Evolutionary conservation across 1,140 invertebrate genomes (phyloP).

Genomic region (Onthophagus taurus): DNA sequence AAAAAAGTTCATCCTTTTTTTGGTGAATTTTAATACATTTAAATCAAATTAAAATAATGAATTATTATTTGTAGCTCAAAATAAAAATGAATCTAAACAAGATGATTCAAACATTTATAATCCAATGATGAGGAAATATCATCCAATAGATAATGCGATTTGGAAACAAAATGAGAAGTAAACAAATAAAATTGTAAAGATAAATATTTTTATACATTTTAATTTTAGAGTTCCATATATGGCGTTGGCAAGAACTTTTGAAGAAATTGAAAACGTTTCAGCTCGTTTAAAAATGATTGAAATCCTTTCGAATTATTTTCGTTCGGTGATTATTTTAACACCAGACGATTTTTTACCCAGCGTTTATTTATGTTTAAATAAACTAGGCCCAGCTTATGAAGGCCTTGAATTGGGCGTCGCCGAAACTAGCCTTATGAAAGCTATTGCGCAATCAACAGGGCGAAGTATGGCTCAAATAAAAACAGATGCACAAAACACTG

Average conservation of each 20-base stretch:
- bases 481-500: constrained; percentile 63
- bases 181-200: constrained; percentile 3
- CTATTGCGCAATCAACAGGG: constrained; percentile 87
- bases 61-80: not conserved
- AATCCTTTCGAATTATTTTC: constrained; percentile 87
- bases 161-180: constrained; percentile 73
- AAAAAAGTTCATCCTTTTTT: constrained; percentile 13
- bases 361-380: constrained; percentile 92
- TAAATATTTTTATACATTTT: constrained; percentile 10
- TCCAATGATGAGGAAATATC: constrained; percentile 68
- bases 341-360: constrained; percentile 83
- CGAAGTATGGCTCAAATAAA: constrained; percentile 80
- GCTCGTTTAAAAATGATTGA: constrained; percentile 90
- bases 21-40: constrained; percentile 1
- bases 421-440: constrained; percentile 89
- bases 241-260: constrained; percentile 82
- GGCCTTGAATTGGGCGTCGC: constrained; percentile 67
- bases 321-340: constrained; percentile 81
- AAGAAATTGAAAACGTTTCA: constrained; percentile 82
- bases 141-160: constrained; percentile 83
- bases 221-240: constrained; percentile 78
- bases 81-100: constrained; percentile 15
- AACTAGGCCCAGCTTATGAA: constrained; percentile 90
- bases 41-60: constrained; percentile 6
- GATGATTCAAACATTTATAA: constrained; percentile 52